Conservation (phyloP, 2,888 invertebrate genomes). For the Heliconius erato region DNA sequence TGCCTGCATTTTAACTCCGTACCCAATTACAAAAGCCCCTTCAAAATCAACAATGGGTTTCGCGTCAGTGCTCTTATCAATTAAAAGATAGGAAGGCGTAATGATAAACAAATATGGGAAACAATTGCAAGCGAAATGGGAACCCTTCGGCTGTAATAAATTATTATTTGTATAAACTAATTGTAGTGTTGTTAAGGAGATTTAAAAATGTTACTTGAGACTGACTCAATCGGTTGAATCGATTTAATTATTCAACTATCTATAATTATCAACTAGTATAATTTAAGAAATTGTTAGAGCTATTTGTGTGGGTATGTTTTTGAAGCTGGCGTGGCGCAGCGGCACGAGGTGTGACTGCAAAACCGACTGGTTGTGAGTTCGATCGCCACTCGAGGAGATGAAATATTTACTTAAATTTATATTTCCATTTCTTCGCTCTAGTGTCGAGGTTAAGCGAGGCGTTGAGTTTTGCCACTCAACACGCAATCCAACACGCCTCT, state of each 20-base stretch:
- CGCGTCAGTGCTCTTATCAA: constrained; percentile 51
- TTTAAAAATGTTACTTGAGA: not conserved
- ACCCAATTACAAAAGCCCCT: constrained; percentile 42
- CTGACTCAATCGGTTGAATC: not conserved
- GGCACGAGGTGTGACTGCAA: too few relatives aligned
- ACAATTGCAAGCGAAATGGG: constrained; percentile 30
- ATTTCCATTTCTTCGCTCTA: too few relatives aligned
- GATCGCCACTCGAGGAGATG: too few relatives aligned
- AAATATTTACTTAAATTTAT: too few relatives aligned
- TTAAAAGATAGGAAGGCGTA: constrained; percentile 53
- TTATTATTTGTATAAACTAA: constrained; percentile 47
- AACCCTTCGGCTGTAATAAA: constrained; percentile 43
- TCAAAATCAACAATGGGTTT: constrained; percentile 42
- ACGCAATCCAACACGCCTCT: too few relatives aligned
- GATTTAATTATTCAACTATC: not conserved
- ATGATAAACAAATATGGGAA: constrained; percentile 55
- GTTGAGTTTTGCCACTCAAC: too few relatives aligned
- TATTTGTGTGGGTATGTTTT: too few relatives aligned
- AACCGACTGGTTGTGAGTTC: too few relatives aligned
- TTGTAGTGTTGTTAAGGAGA: constrained; percentile 42
- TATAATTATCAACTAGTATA: too few relatives aligned
- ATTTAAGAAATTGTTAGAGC: too few relatives aligned
- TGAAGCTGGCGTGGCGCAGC: too few relatives aligned
- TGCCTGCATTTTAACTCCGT: constrained; percentile 23
- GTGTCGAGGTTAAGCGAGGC: too few relatives aligned